A percentile compares a stretch with the other conserved stretches of the same genome.
phyloP scores from a whole-genome alignment of 2,888 invertebrate genomes.

The Drosophila rubida region DNA sequence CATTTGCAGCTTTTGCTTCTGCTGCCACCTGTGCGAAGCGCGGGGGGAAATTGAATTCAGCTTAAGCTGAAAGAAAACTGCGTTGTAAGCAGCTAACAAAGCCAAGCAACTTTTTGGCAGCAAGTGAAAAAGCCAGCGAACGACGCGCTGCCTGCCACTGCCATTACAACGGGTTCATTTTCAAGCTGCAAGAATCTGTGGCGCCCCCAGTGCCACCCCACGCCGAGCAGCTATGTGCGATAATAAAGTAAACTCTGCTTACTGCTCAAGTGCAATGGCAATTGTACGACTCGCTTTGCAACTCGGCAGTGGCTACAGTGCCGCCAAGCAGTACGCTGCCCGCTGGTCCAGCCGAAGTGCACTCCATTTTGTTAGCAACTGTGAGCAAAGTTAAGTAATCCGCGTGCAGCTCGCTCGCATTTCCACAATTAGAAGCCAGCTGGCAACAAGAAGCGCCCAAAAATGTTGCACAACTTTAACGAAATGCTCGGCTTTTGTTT shows the following conservation, averaged over 20 bases:
- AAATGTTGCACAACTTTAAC: conserved; percentile 66
- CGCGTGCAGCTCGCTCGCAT: conserved; percentile 31
- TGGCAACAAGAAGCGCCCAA: conserved; percentile 20
- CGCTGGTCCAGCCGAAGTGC: conserved; percentile 32
- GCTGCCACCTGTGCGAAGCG: neutral
- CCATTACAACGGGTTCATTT: conserved; percentile 49
- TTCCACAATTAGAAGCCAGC: conserved; percentile 66
- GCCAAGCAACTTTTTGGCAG: conserved; percentile 37
- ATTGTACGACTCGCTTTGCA: conserved; percentile 60
- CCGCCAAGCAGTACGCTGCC: conserved; percentile 37
- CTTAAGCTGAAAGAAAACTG: conserved; percentile 36
- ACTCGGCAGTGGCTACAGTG: conserved; percentile 48
- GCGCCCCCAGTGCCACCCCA: too few relatives aligned
- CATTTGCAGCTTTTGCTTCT: conserved; percentile 26
- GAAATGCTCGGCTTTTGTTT: conserved; percentile 58
- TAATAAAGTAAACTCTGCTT: conserved; percentile 78
- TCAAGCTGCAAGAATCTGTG: conserved; percentile 24
- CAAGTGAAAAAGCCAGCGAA: conserved; percentile 22
- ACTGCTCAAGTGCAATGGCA: conserved; percentile 78
- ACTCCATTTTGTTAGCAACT: conserved; percentile 61
- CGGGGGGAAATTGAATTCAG: conserved; percentile 15
- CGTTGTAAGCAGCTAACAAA: conserved; percentile 38
- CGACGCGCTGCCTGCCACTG: conserved; percentile 14
- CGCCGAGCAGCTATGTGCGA: too few relatives aligned
- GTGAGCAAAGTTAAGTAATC: conserved; percentile 70